A percentile compares a stretch with the other conserved stretches of the same genome.
Evolutionary conservation across 2,888 invertebrate species (phyloP).

Genomic region (Balanococcus diminutus): DNA sequence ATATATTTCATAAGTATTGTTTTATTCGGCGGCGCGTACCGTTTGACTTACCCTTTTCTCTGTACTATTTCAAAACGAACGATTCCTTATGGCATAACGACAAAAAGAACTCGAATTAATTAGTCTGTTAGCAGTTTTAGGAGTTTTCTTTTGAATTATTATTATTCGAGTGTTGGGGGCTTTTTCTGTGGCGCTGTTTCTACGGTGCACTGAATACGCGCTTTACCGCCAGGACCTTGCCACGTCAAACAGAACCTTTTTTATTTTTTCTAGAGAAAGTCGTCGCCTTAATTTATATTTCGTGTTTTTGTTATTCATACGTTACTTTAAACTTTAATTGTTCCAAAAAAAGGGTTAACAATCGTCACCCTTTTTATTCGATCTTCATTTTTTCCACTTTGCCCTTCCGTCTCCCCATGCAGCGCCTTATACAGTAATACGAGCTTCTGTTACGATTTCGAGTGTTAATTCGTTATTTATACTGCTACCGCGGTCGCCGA

Average conservation of each 20-base stretch:
- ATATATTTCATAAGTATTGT: background rate
- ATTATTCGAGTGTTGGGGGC: slow-evolving; percentile 21
- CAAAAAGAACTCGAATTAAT: slow-evolving; percentile 52
- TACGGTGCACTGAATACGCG: background rate
- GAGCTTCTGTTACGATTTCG: background rate
- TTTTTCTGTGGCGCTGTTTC: background rate
- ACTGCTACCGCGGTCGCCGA: background rate
- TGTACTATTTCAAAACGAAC: slow-evolving; percentile 31
- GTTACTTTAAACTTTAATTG: slow-evolving; percentile 48
- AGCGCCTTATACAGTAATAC: background rate
- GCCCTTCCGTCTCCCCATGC: background rate
- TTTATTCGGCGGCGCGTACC: slow-evolving; percentile 1
- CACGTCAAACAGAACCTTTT: slow-evolving; percentile 23
- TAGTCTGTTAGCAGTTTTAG: slow-evolving; percentile 52
- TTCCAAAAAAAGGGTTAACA: slow-evolving; percentile 21
- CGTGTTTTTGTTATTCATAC: slow-evolving; percentile 51
- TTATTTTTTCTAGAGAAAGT: slow-evolving; percentile 30
- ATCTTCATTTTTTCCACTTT: background rate
- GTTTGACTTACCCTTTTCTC: slow-evolving; percentile 24
- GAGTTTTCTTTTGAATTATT: slow-evolving; percentile 29
- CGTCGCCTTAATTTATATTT: slow-evolving; percentile 53
- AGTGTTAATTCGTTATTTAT: slow-evolving; percentile 21
- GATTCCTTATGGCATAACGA: slow-evolving; percentile 42
- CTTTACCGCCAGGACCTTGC: background rate
- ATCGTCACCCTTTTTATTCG: slow-evolving; percentile 14